A percentile compares a stretch with the other conserved stretches of the same genome.
These are phyloP conservation scores for Pungitius pungitius DNA, from an alignment of 2,113 vertebrate species.

Conservation along the genomic window DNA sequence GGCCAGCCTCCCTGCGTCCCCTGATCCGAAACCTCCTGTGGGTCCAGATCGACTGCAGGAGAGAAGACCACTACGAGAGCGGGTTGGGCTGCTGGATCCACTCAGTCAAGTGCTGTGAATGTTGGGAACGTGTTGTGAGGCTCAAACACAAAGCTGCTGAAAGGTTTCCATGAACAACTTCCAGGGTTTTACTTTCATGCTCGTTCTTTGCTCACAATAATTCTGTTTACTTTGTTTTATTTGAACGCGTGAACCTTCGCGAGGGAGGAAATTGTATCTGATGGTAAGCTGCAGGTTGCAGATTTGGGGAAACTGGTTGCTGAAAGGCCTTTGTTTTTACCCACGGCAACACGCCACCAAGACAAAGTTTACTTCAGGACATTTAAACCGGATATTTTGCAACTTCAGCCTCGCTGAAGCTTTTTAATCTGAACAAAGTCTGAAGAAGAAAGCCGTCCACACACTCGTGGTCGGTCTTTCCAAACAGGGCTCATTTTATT, in stretches of 20 bases:
- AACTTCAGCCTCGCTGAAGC: not conserved
- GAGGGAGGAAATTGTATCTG: not conserved
- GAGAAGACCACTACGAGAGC: not conserved
- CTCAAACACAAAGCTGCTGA: not conserved
- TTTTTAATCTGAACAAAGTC: not conserved
- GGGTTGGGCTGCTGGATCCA: not conserved
- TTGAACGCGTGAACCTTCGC: not conserved
- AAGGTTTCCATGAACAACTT: not conserved
- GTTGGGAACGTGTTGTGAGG: not conserved
- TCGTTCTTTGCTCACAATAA: not conserved
- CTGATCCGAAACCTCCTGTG: not conserved
- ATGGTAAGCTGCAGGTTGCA: not conserved
- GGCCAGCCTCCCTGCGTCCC: not conserved
- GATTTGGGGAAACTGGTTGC: not conserved
- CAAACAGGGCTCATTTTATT: slow-evolving; percentile 51
- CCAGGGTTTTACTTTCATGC: not conserved
- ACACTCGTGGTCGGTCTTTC: not conserved
- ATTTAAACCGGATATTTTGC: not conserved
- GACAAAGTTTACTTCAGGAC: not conserved
- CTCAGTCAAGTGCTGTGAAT: not conserved
- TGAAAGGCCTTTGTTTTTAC: not conserved
- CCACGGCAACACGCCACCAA: not conserved
- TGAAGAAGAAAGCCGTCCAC: not conserved
- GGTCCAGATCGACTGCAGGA: not conserved
- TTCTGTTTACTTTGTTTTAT: not conserved